phyloP scores from a whole-genome alignment of 2,113 vertebrate species.

The Rhynchopsitta pachyrhyncha region DNA sequence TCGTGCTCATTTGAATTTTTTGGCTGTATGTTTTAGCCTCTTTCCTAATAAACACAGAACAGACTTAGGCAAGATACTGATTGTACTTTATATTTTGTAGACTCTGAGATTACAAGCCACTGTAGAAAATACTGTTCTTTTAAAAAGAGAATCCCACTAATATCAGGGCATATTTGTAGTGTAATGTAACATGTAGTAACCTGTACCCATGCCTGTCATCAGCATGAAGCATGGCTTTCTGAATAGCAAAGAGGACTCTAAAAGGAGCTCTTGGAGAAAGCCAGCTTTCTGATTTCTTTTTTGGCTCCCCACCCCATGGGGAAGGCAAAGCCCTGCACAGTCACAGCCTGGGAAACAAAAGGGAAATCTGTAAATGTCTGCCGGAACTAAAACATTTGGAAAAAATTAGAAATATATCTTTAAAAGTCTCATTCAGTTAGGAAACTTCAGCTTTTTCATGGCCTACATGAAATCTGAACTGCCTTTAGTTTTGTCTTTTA shows the following conservation, averaged over 20 bases:
- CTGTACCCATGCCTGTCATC: not conserved
- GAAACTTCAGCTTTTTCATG: not conserved
- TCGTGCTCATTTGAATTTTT: slow-evolving; percentile 14
- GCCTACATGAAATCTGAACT: rapidly evolving
- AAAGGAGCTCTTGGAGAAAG: not conserved
- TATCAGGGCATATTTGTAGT: not conserved
- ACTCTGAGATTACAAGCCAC: not conserved
- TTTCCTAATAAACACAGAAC: not conserved
- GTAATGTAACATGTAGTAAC: not conserved
- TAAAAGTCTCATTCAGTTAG: not conserved
- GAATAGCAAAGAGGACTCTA: not conserved
- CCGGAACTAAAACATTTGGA: not conserved
- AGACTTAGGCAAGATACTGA: not conserved
- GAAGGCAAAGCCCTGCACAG: not conserved
- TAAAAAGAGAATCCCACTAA: not conserved
- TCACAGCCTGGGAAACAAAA: not conserved
- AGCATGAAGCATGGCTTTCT: not conserved
- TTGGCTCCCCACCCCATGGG: rapidly evolving
- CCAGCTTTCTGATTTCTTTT: not conserved
- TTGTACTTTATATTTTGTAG: not conserved
- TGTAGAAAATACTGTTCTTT: not conserved
- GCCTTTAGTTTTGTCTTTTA: not conserved
- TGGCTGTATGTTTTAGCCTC: not conserved
- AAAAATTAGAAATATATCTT: not conserved
- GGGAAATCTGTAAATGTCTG: not conserved